Evolutionary conservation across 2,888 invertebrate species (phyloP).

Genomic region (Thelaira solivaga): DNA sequence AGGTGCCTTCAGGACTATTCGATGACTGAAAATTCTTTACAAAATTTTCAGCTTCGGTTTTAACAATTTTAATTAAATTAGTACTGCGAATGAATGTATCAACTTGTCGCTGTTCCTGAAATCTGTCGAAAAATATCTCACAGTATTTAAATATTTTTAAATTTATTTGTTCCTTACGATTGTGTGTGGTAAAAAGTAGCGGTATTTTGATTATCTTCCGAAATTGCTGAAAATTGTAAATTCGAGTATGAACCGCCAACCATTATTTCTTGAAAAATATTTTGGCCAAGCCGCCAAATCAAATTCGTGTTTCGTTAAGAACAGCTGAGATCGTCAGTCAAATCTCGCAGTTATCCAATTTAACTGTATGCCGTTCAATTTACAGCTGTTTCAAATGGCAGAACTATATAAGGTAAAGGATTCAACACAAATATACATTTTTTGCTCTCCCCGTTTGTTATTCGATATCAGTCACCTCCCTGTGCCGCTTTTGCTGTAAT

Average conservation of each 20-base stretch:
- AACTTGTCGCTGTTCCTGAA: constrained; percentile 70
- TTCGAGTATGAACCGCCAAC: neutral
- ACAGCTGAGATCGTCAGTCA: too few relatives aligned
- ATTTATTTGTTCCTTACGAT: constrained; percentile 47
- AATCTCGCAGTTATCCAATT: too few relatives aligned
- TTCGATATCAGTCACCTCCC: too few relatives aligned
- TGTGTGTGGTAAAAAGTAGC: constrained; percentile 41
- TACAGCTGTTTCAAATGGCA: too few relatives aligned
- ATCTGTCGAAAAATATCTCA: constrained; percentile 59
- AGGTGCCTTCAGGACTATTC: constrained; percentile 68
- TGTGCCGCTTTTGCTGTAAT: too few relatives aligned
- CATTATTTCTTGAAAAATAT: too few relatives aligned
- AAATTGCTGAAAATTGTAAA: neutral
- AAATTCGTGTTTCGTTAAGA: too few relatives aligned
- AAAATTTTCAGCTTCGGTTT: constrained; percentile 66
- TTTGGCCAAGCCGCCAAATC: too few relatives aligned
- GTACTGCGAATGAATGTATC: constrained; percentile 67
- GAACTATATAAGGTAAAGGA: too few relatives aligned
- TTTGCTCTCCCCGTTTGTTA: too few relatives aligned
- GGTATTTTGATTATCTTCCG: neutral
- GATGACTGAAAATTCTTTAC: constrained; percentile 64
- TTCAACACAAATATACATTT: too few relatives aligned
- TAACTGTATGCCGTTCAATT: too few relatives aligned
- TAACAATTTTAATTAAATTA: constrained; percentile 67
- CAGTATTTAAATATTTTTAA: neutral